Evolutionary conservation across 2,888 invertebrate species (phyloP), one percentile per base, ranked within the genome.

Genomic region (Philereme transversata): DNA sequence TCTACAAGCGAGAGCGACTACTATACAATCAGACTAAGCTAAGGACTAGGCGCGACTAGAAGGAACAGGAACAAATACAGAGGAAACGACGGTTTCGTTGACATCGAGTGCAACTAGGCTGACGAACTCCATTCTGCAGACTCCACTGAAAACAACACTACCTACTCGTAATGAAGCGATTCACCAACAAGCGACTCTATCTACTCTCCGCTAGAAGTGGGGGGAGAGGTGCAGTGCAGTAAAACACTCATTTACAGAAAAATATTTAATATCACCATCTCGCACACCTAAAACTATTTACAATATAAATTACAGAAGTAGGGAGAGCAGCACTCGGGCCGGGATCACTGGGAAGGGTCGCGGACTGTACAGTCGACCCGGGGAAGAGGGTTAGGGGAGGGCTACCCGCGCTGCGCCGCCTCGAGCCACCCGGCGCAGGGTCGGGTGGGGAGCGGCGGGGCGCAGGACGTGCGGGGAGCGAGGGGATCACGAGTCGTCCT

Each of bases 261-360:
- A 84, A 84, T 79, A 77, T 89, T 90, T 89, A 88, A 88, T 90
- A 82, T 83, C 83, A 61, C 89, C 89, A 84, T 76, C 22, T 22
- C 82, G 80, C 79, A 84, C 87, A 87, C 84, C 90, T 90, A 84
- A 82, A 79, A 82, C 88, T 91, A 91, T 90, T 90, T 91, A 90
- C 90, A 90, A 78, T 83, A 90, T 90, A 90, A 89, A 90, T 22
- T 90, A 90, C 82, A 86, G 73, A 68, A 67, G 62, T 59, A 65
- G 64, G 7, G 8, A 40, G 40, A 40, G 40, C 50, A 48, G 44
- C 65, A 65, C 40, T 55, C 35, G 64, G 51, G 52, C 57, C 40
- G 10, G 53, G 49, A 51, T 33, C 44, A 38, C 44, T 50, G 59
- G 57, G 57, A 48, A 64, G 49, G 69, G 71, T 74, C 82, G 81